phyloP scores from a whole-genome alignment of 2,797 vertebrate genomes.

The Etheostoma nigrum region DNA sequence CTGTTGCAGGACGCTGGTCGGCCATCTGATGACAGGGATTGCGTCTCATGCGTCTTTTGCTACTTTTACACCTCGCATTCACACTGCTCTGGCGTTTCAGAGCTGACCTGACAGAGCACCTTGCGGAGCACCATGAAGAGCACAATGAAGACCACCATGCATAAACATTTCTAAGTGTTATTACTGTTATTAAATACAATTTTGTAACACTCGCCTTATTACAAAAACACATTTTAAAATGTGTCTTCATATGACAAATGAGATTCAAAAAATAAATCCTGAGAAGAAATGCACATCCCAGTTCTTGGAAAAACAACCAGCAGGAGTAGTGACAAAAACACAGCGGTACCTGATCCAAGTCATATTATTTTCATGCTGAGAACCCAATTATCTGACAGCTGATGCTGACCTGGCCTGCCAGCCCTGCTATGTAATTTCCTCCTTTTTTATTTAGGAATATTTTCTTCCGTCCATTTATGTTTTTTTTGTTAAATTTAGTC shows the following conservation, averaged over 20 bases:
- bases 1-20: too few relatives aligned
- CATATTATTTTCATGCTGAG: conserved; percentile 61
- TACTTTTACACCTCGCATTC: too few relatives aligned
- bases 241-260: neutral
- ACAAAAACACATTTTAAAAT: too few relatives aligned
- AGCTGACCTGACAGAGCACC: too few relatives aligned
- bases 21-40: too few relatives aligned
- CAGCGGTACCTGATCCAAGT: conserved; percentile 33
- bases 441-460: neutral
- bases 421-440: neutral
- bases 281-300: neutral
- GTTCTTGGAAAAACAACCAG: conserved; percentile 18
- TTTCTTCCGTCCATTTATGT: conserved; percentile 9
- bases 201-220: neutral
- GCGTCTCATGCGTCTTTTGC: too few relatives aligned
- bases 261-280: neutral
- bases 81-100: too few relatives aligned
- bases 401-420: conserved; percentile 38
- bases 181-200: neutral
- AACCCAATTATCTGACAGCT: conserved; percentile 55
- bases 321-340: conserved; percentile 1
- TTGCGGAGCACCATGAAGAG: too few relatives aligned
- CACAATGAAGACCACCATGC: too few relatives aligned
- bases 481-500: conserved; percentile 3
- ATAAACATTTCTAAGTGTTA: neutral